phyloP scores from a whole-genome alignment of 2,797 vertebrate species.

The Miichthys miiuy region DNA sequence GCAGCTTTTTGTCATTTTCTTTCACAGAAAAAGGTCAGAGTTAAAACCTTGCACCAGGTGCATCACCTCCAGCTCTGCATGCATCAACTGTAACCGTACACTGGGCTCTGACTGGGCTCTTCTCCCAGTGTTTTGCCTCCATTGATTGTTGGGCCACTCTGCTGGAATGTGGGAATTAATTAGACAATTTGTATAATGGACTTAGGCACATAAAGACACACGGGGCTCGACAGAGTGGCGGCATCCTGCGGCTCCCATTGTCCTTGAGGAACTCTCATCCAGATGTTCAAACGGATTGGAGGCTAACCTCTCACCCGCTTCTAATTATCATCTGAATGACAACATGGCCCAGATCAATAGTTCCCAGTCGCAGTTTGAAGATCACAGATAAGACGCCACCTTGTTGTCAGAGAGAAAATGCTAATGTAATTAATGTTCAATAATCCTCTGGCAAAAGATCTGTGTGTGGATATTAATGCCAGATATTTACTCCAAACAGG shows the following conservation, averaged over 20 bases:
- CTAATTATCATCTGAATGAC: conserved; percentile 99
- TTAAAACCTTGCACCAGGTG: conserved; percentile 40
- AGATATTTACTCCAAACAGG: conserved; percentile 76
- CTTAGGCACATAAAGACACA: conserved; percentile 71
- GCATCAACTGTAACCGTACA: conserved; percentile 20
- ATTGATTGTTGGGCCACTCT: conserved; percentile 70
- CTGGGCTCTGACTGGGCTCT: conserved; percentile 24
- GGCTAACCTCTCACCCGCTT: conserved; percentile 90
- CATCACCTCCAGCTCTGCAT: conserved; percentile 37
- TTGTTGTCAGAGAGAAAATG: conserved; percentile 84
- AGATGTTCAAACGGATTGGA: conserved; percentile 89
- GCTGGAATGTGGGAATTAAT: conserved; percentile 82
- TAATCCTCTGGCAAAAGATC: conserved; percentile 76
- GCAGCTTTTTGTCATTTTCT: neutral
- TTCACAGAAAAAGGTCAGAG: conserved; percentile 22
- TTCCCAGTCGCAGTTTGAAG: conserved; percentile 93
- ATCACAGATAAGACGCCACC: conserved; percentile 93
- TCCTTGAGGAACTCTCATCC: conserved; percentile 89
- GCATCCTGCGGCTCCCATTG: conserved; percentile 80
- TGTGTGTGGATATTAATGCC: conserved; percentile 65
- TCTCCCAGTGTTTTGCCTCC: conserved; percentile 54
- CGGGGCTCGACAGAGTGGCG: conserved; percentile 64
- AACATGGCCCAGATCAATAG: conserved; percentile 96
- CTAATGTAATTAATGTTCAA: conserved; percentile 85
- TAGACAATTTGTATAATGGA: conserved; percentile 85